Evolutionary conservation across 2,888 invertebrate species (phyloP).

Genomic region (Cinara cedri): DNA sequence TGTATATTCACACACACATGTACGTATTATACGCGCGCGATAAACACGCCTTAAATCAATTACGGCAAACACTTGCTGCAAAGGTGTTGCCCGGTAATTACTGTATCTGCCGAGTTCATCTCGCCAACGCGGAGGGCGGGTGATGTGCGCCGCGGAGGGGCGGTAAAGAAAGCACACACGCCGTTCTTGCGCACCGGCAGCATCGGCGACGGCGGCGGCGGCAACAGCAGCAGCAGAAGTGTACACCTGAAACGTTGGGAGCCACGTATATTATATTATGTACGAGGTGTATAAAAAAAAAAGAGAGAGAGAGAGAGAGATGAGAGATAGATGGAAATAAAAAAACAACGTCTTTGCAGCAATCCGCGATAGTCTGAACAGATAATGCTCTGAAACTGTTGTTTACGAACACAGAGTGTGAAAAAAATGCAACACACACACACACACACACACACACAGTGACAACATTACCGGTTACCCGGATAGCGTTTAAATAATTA

Average conservation of each 20-base stretch:
- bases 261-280: slow-evolving; percentile 24
- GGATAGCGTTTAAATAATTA: slow-evolving; percentile 49
- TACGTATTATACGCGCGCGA: slow-evolving; percentile 21
- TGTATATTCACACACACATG: too few species aligned
- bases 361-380: slow-evolving; percentile 53
- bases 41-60: slow-evolving; percentile 57
- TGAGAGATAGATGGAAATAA: not conserved
- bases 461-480: slow-evolving; percentile 49
- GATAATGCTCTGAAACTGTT: slow-evolving; percentile 53
- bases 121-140: slow-evolving; percentile 3
- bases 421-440: slow-evolving; percentile 31
- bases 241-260: slow-evolving; percentile 32
- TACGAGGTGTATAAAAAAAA: slow-evolving; percentile 10
- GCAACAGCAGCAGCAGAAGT: too few species aligned
- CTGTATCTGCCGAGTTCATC: slow-evolving; percentile 56
- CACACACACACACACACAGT: too few species aligned
- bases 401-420: slow-evolving; percentile 39
- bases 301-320: not conserved
- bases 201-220: too few species aligned
- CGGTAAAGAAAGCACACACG: slow-evolving; percentile 36
- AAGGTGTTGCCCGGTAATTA: slow-evolving; percentile 58
- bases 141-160: too few species aligned
- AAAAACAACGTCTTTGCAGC: slow-evolving; percentile 35
- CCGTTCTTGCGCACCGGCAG: slow-evolving; percentile 8
- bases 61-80: slow-evolving; percentile 54